A percentile compares a stretch with the other conserved stretches of the same genome.
phyloP scores from a whole-genome alignment of 2,888 invertebrate genomes.

The Steinernema hermaphroditum region DNA sequence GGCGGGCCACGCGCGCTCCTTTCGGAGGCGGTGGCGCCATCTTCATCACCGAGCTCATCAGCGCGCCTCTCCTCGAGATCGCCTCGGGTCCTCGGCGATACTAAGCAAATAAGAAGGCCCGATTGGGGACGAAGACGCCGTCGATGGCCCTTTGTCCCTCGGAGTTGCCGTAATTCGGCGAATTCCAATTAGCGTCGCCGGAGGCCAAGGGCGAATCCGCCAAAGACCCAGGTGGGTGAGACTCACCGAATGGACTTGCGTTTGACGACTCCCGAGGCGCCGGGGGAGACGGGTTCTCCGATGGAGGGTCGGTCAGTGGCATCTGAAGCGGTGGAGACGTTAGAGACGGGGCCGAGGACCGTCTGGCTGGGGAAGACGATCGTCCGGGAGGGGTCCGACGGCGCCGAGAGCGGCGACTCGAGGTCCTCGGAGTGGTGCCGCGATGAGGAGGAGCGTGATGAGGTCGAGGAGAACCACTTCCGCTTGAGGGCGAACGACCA shows the following conservation, averaged over 20 bases:
- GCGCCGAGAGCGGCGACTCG: conserved; percentile 22
- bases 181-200: no score
- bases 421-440: conserved; percentile 27
- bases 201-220: no score
- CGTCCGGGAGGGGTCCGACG: conserved; percentile 15
- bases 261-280: conserved; percentile 22
- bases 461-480: conserved; percentile 55
- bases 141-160: background rate
- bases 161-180: background rate
- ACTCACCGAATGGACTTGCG: conserved; percentile 23
- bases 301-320: conserved; percentile 23
- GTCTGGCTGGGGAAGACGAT: conserved; percentile 22
- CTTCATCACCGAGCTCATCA: conserved; percentile 25
- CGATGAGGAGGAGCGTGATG: conserved; percentile 29
- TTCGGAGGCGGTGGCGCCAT: conserved; percentile 13
- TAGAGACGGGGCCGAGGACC: conserved; percentile 13
- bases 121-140: conserved; percentile 21
- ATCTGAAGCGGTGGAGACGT: conserved; percentile 17
- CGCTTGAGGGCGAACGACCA: conserved; percentile 58
- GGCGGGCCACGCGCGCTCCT: conserved; percentile 5
- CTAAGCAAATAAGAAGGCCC: conserved; percentile 25
- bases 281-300: conserved; percentile 22
- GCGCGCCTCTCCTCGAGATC: conserved; percentile 5
- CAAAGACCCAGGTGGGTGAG: no score
- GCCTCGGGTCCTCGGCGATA: conserved; percentile 18